Evolutionary conservation across 1,140 invertebrate genomes (phyloP), one percentile per base, ranked within the genome.

Genomic region (Macrobrachium rosenbergii): DNA sequence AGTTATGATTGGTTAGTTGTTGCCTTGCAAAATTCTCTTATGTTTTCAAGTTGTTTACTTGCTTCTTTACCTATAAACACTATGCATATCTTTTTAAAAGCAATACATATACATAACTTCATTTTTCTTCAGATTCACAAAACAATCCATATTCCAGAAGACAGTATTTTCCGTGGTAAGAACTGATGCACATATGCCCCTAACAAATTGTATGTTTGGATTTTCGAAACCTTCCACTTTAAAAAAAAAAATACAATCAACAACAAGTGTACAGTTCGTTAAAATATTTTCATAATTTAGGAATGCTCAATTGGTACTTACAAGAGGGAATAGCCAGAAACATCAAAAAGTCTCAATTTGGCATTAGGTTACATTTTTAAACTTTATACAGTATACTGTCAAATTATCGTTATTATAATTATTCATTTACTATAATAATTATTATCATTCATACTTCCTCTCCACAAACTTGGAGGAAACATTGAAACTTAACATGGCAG

Each of bases 301-400:
- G 84, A 81, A 76, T 87, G 84, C 23, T 75, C 75, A 58, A 87
- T 81, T 87, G 84, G 67, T 87, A 73, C 78, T 87, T 87, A 87
- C 78, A 72, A 79, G 76, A 87, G 84, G 78, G 52, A 81, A 80
- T 75, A 75, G 67, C 69, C 77, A 87, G 77, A 81, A 81, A 81
- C 77, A 87, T 72, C 67, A 85, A 82, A 73, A 77, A 84, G 73
- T 81, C 45, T 63, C 69, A 81, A 73, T 87, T 87, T 87, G 84
- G 84, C 82, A 64, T 73, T 87, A 80, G 84, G 77, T 87, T 77
- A 78, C 43, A 67, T 69, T 84, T 73, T 79, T 60, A 63, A 78
- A 43, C 62, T 67, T 80, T 80, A 76, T 73, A 87, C 64, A 87
- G 59, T 62, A 87, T 81, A 73, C 60, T 72, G 69, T 81, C 84